Evolutionary conservation across 2,797 vertebrate species (phyloP).

Genomic region (Pangasius larnaudii): DNA sequence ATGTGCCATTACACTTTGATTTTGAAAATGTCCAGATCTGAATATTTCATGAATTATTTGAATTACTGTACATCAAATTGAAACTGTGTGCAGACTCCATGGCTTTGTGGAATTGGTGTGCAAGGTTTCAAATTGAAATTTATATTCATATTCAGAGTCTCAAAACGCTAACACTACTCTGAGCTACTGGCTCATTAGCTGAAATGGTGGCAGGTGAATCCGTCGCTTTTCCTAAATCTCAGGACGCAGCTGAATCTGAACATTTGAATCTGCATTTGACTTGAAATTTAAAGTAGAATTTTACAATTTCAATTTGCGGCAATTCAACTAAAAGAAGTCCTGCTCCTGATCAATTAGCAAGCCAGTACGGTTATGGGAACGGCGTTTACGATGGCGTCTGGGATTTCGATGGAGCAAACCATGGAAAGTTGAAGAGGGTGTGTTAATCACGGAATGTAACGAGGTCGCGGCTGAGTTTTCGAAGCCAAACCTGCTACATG

Average conservation of each 20-base stretch:
- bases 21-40: too few species aligned
- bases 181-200: too few species aligned
- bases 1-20: too few species aligned
- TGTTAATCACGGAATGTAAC: not conserved
- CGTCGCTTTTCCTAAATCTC: too few species aligned
- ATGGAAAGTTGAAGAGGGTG: not conserved
- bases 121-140: too few species aligned
- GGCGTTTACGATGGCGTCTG: not conserved
- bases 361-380: not conserved
- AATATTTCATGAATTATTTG: too few species aligned
- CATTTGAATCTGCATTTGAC: not conserved
- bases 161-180: too few species aligned
- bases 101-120: not conserved
- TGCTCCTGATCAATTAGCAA: not conserved
- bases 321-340: not conserved
- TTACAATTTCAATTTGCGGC: not conserved
- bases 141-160: too few species aligned
- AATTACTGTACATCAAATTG: too few species aligned
- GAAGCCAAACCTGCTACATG: not conserved
- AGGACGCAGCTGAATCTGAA: too few species aligned
- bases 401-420: not conserved
- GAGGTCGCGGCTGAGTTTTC: not conserved
- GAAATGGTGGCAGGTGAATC: too few species aligned
- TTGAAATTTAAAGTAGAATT: not conserved
- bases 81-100: too few species aligned